Percentiles rank a stretch among this genome's conserved stretches.
Evolutionary conservation across 2,797 vertebrate genomes (phyloP).

Genomic region (Sebastes baramenuke): DNA sequence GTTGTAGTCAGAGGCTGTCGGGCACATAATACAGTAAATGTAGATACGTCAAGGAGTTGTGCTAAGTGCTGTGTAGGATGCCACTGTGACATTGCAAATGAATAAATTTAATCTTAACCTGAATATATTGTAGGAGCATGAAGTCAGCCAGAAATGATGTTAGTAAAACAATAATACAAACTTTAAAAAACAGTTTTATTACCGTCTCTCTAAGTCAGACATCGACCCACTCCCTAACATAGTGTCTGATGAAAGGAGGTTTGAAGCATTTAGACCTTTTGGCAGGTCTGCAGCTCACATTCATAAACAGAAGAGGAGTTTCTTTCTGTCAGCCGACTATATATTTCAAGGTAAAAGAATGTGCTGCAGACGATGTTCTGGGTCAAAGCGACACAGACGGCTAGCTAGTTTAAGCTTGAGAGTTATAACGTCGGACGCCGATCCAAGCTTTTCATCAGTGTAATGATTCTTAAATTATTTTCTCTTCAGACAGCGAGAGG

Average conservation of each 20-base stretch:
- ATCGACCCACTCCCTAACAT: neutral
- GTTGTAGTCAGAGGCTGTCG: too few relatives aligned
- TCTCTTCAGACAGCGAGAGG: constrained; percentile 1
- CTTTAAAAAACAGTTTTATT: neutral
- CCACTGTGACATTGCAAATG: too few relatives aligned
- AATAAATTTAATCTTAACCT: neutral
- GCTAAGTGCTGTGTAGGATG: too few relatives aligned
- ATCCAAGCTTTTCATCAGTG: constrained; percentile 27
- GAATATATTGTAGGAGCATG: neutral
- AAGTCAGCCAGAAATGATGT: neutral
- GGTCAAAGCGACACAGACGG: constrained; percentile 36
- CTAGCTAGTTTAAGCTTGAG: neutral
- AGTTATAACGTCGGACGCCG: constrained; percentile 7
- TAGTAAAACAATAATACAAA: constrained; percentile 6
- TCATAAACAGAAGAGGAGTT: constrained; percentile 29
- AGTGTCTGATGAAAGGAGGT: neutral
- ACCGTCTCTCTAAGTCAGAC: neutral
- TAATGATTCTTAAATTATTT: constrained; percentile 18
- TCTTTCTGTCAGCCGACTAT: constrained; percentile 10
- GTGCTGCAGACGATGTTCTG: constrained; percentile 13
- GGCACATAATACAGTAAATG: too few relatives aligned
- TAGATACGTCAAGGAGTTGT: too few relatives aligned
- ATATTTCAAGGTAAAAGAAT: constrained; percentile 29
- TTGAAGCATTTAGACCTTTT: constrained; percentile 4
- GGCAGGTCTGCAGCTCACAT: constrained; percentile 4